These are phyloP conservation scores for Sepiola atlantica DNA, from an alignment of 2,888 invertebrate genomes.

Conservation along the genomic window DNA sequence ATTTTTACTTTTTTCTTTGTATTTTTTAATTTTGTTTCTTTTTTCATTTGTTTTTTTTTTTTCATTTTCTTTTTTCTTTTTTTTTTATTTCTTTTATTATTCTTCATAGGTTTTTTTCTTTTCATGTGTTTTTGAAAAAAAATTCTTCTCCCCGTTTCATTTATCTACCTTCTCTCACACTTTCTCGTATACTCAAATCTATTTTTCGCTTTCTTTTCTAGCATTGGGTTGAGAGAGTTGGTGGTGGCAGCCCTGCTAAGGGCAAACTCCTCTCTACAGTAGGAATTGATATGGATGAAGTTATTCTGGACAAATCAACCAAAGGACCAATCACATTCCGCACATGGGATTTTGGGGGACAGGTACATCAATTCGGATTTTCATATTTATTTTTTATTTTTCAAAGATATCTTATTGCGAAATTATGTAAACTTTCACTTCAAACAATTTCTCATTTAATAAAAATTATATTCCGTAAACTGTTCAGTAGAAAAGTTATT, in stretches of 20 bases:
- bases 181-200: too few species aligned
- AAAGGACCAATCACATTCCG: constrained; percentile 75
- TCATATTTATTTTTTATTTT: background rate
- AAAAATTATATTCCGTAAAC: background rate
- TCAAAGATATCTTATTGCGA: background rate
- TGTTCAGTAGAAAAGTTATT: background rate
- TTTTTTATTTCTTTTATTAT: too few species aligned
- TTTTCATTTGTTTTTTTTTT: too few species aligned
- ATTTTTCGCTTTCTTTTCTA: constrained; percentile 46
- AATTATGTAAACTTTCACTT: background rate
- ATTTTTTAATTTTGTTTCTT: too few species aligned
- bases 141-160: too few species aligned
- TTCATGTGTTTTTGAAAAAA: too few species aligned
- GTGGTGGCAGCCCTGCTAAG: constrained; percentile 49
- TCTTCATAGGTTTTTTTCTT: too few species aligned
- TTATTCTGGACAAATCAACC: constrained; percentile 82
- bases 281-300: constrained; percentile 96
- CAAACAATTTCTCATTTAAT: background rate
- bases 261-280: constrained; percentile 86
- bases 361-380: constrained; percentile 76
- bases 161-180: too few species aligned
- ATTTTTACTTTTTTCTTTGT: too few species aligned
- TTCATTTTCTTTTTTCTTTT: too few species aligned
- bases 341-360: constrained; percentile 99
- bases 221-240: constrained; percentile 58